These are phyloP conservation scores for Xiphophorus hellerii DNA, from an alignment of 2,113 vertebrate species.

Conservation along the genomic window DNA sequence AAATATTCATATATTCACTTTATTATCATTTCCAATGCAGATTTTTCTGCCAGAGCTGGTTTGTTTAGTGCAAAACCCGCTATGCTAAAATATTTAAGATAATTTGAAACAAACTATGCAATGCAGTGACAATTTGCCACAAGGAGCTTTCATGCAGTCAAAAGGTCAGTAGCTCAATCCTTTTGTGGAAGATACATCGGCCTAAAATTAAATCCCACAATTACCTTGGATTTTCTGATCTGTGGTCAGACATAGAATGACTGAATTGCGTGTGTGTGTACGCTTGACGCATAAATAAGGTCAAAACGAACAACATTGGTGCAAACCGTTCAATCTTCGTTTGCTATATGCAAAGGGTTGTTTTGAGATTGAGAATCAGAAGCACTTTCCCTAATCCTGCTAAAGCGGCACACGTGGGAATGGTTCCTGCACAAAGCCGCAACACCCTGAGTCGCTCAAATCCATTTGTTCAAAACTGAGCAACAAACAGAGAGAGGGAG, in stretches of 20 bases:
- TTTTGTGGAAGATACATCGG: not conserved
- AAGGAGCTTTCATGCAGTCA: not conserved
- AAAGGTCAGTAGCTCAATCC: not conserved
- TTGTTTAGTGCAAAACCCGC: not conserved
- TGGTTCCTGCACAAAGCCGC: slow-evolving; percentile 73
- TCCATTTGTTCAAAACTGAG: slow-evolving; percentile 71
- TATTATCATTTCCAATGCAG: not conserved
- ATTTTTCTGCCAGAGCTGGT: not conserved
- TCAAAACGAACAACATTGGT: not conserved
- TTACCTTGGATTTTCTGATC: not conserved
- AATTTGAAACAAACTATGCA: slow-evolving; percentile 14
- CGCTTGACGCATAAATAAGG: not conserved
- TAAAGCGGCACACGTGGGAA: slow-evolving; percentile 69
- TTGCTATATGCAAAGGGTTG: slow-evolving; percentile 34
- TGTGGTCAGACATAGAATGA: not conserved
- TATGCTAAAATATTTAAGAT: not conserved
- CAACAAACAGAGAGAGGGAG: slow-evolving; percentile 47
- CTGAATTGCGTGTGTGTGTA: not conserved
- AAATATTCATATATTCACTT: slow-evolving; percentile 1
- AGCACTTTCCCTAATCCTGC: slow-evolving; percentile 71
- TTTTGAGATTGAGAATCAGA: slow-evolving; percentile 58
- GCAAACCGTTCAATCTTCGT: not conserved
- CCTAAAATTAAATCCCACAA: not conserved
- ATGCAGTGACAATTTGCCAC: not conserved
- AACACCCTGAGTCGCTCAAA: slow-evolving; percentile 71